A percentile compares a stretch with the other conserved stretches of the same genome.
Evolutionary conservation across 2,113 vertebrate species (phyloP).

Genomic region (Trichomycterus rosablanca): DNA sequence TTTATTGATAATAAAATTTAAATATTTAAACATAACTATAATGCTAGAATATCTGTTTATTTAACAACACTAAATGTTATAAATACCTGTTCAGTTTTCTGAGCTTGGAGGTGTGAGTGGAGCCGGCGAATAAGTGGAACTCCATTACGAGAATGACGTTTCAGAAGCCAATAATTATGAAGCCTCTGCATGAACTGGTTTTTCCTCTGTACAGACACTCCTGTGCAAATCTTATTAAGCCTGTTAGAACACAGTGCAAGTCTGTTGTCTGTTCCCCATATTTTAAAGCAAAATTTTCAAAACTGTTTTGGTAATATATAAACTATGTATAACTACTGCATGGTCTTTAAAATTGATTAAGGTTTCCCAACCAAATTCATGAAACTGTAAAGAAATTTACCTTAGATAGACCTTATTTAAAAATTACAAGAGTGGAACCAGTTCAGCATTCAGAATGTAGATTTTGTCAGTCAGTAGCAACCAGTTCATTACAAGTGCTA

Average conservation of each 20-base stretch:
- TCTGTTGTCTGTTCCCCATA: neutral
- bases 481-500: no score
- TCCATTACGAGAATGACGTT: constrained; percentile 91
- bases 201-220: constrained; percentile 89
- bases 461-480: no score
- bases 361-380: no score
- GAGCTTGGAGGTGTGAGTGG: constrained; percentile 87
- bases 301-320: no score
- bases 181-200: constrained; percentile 97
- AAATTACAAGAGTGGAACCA: no score
- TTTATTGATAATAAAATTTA: neutral
- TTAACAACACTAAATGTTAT: no score
- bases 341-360: no score
- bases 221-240: constrained; percentile 95
- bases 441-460: no score
- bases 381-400: no score
- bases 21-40: neutral
- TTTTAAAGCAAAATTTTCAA: neutral
- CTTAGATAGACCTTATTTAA: no score
- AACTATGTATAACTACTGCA: no score
- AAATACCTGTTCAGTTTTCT: constrained; percentile 81
- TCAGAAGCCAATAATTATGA: constrained; percentile 96
- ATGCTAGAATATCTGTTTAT: no score
- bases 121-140: constrained; percentile 91
- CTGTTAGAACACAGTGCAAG: constrained; percentile 57